Evolutionary conservation across 2,888 invertebrate genomes (phyloP), one percentile per base, ranked within the genome.

Genomic region (Calameuta filiformis): DNA sequence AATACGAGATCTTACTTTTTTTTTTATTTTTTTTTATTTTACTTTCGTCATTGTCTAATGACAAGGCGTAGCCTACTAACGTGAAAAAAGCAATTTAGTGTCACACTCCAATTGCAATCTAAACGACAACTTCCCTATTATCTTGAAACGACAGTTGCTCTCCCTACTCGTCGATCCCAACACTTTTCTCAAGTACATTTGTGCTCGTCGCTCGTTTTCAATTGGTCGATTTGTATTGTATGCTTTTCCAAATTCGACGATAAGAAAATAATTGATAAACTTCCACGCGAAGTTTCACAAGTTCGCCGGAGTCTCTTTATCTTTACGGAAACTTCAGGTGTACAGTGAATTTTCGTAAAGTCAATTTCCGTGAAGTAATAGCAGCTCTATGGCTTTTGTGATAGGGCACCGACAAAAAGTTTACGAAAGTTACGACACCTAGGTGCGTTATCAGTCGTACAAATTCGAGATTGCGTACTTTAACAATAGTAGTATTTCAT

Each of bases 81-180:
- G 40, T 56, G 6, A 15, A 56, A 37, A 37, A 37, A 15, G 23
- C 40, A 56, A 56, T 56, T 56, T 23, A 23, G 40, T 56, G 6
- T 23, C 23, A 56, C 40, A 56, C 40, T 56, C 76, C 76, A 81
- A 76, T 79, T 82, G 77, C 76, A 73, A 77, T 75, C 73, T 81
- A 81, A 82, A 81, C 82, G 82, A 69, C 77, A 56, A 82, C 82
- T 81, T 82, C 78, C 79, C 80, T 78, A 79, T 80, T 81, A 81
- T 74, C 73, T 73, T 30, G 68, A 30, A n/a, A 56, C 40, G 40
- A 23, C 40, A 56, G 9, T 56, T 56, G 40, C 40, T 56, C 40
- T 56, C 40, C 40, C 23, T 56, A 23, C 23, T 56, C 23, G 40
- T 56, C 40, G 9, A 56, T 56, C 9, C 23, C 15, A 56, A 56